phyloP scores from a whole-genome alignment of 2,797 vertebrate species.

The Choloepus didactylus region DNA sequence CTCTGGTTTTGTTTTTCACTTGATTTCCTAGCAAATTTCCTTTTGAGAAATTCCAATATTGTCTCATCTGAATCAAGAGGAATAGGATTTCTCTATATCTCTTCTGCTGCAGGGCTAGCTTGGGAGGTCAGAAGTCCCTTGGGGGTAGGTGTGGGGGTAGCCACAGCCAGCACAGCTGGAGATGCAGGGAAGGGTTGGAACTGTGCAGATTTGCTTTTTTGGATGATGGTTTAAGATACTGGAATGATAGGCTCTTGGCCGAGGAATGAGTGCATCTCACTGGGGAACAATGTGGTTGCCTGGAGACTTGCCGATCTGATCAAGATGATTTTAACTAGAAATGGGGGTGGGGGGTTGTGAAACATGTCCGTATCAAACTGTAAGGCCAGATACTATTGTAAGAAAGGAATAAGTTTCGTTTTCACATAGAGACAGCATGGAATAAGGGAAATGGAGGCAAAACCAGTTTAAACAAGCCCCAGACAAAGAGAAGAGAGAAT shows the following conservation, averaged over 20 bases:
- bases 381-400: slow-evolving; percentile 65
- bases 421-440: too few relatives aligned
- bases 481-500: too few relatives aligned
- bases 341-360: background rate
- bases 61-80: slow-evolving; percentile 75
- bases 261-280: slow-evolving; percentile 73
- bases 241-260: slow-evolving; percentile 80
- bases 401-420: too few relatives aligned
- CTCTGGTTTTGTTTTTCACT: slow-evolving; percentile 78
- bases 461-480: too few relatives aligned
- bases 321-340: slow-evolving; percentile 78
- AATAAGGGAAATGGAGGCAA: too few relatives aligned
- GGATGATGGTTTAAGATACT: slow-evolving; percentile 72
- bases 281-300: slow-evolving; percentile 81
- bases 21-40: slow-evolving; percentile 78
- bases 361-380: slow-evolving; percentile 63
- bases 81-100: slow-evolving; percentile 77
- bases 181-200: slow-evolving; percentile 63
- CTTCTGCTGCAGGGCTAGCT: background rate
- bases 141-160: slow-evolving; percentile 72
- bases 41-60: slow-evolving; percentile 80
- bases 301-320: slow-evolving; percentile 81
- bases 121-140: slow-evolving; percentile 73
- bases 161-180: slow-evolving; percentile 75
- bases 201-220: slow-evolving; percentile 59